These are phyloP conservation scores for Brachymystax lenok DNA, from an alignment of 2,797 vertebrate genomes.

Conservation along the genomic window DNA sequence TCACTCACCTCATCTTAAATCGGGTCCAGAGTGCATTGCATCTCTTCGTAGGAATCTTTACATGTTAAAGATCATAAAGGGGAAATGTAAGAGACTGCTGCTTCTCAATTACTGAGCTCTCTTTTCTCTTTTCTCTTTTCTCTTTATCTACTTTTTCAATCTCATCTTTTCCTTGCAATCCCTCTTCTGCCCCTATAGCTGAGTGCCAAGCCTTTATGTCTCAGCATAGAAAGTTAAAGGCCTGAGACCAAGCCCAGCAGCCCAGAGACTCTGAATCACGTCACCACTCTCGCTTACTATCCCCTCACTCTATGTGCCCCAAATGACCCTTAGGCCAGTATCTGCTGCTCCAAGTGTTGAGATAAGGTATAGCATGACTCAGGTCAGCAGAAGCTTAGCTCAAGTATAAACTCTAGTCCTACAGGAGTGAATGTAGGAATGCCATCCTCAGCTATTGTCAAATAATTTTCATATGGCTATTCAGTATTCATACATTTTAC, in stretches of 20 bases:
- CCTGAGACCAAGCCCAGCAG: neutral
- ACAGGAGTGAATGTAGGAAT: neutral
- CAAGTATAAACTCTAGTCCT: neutral
- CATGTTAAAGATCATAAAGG: neutral
- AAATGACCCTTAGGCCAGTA: conserved; percentile 54
- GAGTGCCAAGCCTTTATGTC: neutral
- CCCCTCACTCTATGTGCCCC: conserved; percentile 4
- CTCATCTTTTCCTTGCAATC: neutral
- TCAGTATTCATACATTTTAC: neutral
- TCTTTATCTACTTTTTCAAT: neutral
- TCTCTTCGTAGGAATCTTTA: neutral
- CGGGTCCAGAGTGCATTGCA: conserved; percentile 27
- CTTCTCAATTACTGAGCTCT: neutral
- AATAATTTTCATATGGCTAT: neutral
- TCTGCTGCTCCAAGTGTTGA: conserved; percentile 46
- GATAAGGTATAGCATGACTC: conserved; percentile 24
- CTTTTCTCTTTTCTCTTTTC: neutral
- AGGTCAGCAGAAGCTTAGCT: neutral
- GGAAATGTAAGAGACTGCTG: neutral
- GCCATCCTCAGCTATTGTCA: neutral
- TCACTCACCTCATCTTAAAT: conserved; percentile 23
- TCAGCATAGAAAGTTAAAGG: neutral
- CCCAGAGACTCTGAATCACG: neutral
- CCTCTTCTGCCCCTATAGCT: neutral
- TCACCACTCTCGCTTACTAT: neutral